A percentile compares a stretch with the other conserved stretches of the same genome.
phyloP scores from a whole-genome alignment of 2,797 vertebrate genomes.

The Epinephelus coioides region DNA sequence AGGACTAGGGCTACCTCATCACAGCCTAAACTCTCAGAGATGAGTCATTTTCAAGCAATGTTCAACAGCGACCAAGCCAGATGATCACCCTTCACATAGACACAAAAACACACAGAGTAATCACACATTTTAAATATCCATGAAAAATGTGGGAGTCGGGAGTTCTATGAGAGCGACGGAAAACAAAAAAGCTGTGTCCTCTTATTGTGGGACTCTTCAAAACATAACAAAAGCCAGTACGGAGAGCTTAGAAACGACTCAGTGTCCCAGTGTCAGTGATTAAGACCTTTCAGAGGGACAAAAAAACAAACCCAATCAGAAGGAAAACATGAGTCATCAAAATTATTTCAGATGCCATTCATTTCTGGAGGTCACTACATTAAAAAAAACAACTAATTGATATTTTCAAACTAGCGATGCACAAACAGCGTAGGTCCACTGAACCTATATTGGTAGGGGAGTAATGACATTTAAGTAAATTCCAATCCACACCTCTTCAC shows the following conservation, averaged over 20 bases:
- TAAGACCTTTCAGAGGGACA: background rate
- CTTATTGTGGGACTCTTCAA: slow-evolving; percentile 11
- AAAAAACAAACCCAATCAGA: background rate
- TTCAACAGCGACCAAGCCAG: slow-evolving; percentile 26
- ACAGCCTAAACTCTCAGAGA: slow-evolving; percentile 46
- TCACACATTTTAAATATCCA: slow-evolving; percentile 23
- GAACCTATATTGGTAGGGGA: background rate
- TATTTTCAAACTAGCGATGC: background rate
- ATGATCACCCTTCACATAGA: slow-evolving; percentile 27
- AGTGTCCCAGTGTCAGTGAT: background rate
- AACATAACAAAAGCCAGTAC: background rate
- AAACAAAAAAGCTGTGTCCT: slow-evolving; percentile 13
- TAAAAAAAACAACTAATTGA: slow-evolving; percentile 5
- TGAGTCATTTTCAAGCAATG: slow-evolving; percentile 41
- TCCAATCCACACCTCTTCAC: background rate
- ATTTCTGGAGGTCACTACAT: slow-evolving; percentile 15
- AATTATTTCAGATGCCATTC: background rate
- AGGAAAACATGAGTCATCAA: slow-evolving; percentile 5
- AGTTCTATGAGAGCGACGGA: background rate
- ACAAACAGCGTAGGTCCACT: background rate
- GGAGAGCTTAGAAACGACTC: slow-evolving; percentile 6
- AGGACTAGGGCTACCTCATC: slow-evolving; percentile 47
- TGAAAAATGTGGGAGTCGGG: slow-evolving; percentile 14
- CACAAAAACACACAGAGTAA: background rate
- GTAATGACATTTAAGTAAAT: slow-evolving; percentile 4